phyloP scores from a whole-genome alignment of 2,797 vertebrate genomes.

The Anguilla obscura region DNA sequence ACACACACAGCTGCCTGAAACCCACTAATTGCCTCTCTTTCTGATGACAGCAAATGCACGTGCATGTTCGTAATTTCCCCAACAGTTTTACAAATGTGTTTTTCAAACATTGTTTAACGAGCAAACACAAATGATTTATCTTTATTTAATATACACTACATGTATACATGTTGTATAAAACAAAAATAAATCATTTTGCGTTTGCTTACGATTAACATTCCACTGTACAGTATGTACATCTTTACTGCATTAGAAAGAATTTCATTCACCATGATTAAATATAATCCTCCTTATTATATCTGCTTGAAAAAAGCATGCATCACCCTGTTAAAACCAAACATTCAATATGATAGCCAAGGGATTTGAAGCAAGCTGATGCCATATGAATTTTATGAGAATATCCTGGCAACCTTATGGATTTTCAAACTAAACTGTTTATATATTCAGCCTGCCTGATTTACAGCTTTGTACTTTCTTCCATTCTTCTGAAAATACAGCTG shows the following conservation, averaged over 20 bases:
- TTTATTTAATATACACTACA: not conserved
- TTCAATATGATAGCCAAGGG: constrained; percentile 38
- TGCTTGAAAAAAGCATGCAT: constrained; percentile 34
- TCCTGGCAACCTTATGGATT: constrained; percentile 45
- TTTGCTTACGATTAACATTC: not conserved
- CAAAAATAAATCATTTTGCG: not conserved
- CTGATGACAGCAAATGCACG: constrained; percentile 63
- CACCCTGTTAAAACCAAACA: constrained; percentile 35
- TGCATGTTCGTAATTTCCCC: constrained; percentile 62
- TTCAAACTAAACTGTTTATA: constrained; percentile 59
- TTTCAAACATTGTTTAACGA: not conserved
- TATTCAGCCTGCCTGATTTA: constrained; percentile 50
- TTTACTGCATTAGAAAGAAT: constrained; percentile 13
- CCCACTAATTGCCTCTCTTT: constrained; percentile 63
- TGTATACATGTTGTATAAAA: not conserved
- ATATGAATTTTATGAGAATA: constrained; percentile 47
- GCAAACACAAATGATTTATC: not conserved
- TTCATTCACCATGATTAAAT: constrained; percentile 20
- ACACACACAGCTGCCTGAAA: constrained; percentile 52
- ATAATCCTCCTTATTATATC: constrained; percentile 27
- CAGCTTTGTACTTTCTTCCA: constrained; percentile 47
- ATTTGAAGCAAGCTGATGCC: constrained; percentile 47
- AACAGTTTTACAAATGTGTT: constrained; percentile 36
- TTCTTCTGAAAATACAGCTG: constrained; percentile 50
- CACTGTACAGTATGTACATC: not conserved